phyloP scores from a whole-genome alignment of 2,888 invertebrate genomes.

The Aphidius colemani region DNA sequence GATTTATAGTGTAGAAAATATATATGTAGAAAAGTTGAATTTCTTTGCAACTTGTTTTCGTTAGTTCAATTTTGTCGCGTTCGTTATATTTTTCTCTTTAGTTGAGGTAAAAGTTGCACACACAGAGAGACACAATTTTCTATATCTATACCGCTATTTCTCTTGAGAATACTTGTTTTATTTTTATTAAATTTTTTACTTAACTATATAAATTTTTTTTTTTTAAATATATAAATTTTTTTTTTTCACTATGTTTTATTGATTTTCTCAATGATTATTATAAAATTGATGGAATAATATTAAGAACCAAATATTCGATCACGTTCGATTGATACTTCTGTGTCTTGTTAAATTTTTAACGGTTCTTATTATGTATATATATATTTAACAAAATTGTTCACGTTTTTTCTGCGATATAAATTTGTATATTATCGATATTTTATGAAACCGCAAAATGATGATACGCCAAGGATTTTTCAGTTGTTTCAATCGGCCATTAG shows the following conservation, averaged over 20 bases:
- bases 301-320: slow-evolving; percentile 15
- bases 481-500: slow-evolving; percentile 36
- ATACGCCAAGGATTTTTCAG: not conserved
- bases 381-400: slow-evolving; percentile 17
- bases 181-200: slow-evolving; percentile 5
- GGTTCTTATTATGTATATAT: too few species aligned
- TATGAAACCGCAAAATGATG: slow-evolving; percentile 26
- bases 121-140: not conserved
- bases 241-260: not conserved
- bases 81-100: slow-evolving; percentile 12
- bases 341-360: slow-evolving; percentile 1
- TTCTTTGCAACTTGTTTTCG: slow-evolving; percentile 11
- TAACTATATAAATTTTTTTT: too few species aligned
- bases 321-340: slow-evolving; percentile 9
- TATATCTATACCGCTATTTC: slow-evolving; percentile 18
- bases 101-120: slow-evolving; percentile 8
- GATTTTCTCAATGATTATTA: too few species aligned
- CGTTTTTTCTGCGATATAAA: slow-evolving; percentile 17
- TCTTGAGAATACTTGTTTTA: slow-evolving; percentile 12
- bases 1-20: too few species aligned
- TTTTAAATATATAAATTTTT: too few species aligned
- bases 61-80: slow-evolving; percentile 19
- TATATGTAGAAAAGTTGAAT: not conserved
- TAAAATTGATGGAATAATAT: not conserved
- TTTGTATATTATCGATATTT: slow-evolving; percentile 5